Base-by-base conservation (phyloP, 2,888 invertebrate genomes). In the Encarsia formosa region DNA sequence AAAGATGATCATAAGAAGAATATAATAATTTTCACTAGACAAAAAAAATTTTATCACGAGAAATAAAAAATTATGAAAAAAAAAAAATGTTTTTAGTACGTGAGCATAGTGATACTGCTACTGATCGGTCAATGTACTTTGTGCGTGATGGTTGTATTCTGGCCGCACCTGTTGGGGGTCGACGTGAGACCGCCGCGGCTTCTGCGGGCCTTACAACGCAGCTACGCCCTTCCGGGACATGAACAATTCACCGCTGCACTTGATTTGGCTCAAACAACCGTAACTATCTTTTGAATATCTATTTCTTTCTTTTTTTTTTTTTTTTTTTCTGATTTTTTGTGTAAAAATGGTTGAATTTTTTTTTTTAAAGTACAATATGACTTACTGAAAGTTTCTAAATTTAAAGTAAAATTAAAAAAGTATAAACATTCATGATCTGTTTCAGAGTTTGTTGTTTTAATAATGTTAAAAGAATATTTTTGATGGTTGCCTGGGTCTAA, bases 161-260 rank as follows among this genome's bases (percentile, higher is more conserved):
- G 88, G 86, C 89, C 89, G 20, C 83, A 87, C 59, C 85, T 88
- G 64, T 73, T 87, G 53, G 89, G 89, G 32, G 78, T 90, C 37
- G 83, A 82, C 62, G 78, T 85, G 60, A 81, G 85, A 39, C 79
- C 81, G 29, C 80, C 83, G 1, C 82, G 84, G 57, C 80, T 90
- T 58, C 81, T 86, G 2, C 84, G 84, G 55, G 81, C 84, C 0
- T 73, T 90, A 59, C 89, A 90, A 69, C 78, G 82, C 2, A 85
- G 83, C 68, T 91, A 90, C 69, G 89, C 88, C 2, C 80, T 87
- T 19, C 85, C 88, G 0, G 88, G 88, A 18, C 76, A 79, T 35
- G 79, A 80, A 61, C 83, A 84, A 67, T 88, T 88, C 68, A 90
- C 91, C 5, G 85, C 86, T 19, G 88, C 90, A 8, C 79, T 91